phyloP scores from a whole-genome alignment of 1,140 invertebrate species.

The Drosophila bipectinata region DNA sequence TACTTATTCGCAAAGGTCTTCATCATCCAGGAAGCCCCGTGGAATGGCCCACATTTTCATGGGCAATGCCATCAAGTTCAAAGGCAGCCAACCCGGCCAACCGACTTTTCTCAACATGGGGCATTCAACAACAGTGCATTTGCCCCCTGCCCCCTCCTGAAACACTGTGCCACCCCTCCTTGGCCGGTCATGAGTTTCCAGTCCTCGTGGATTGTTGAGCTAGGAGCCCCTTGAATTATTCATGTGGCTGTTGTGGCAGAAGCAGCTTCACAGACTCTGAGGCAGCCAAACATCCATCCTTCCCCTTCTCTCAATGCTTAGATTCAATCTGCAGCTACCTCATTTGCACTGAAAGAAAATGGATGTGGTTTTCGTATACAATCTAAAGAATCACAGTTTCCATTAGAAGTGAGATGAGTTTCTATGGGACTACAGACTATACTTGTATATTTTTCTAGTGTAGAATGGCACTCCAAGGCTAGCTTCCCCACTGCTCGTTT shows the following conservation, averaged over 20 bases:
- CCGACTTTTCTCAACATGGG: slow-evolving; percentile 27
- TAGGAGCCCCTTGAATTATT: slow-evolving; percentile 48
- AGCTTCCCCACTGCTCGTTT: slow-evolving; percentile 19
- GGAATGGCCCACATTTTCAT: slow-evolving; percentile 42
- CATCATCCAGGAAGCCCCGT: not conserved
- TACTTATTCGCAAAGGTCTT: not conserved
- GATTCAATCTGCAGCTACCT: not conserved
- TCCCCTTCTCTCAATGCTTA: not conserved
- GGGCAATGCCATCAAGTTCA: slow-evolving; percentile 44
- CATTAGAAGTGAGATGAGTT: no score
- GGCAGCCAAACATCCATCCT: slow-evolving; percentile 5
- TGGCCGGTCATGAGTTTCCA: slow-evolving; percentile 4
- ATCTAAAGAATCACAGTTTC: no score
- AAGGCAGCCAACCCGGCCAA: slow-evolving; percentile 22
- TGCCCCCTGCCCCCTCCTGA: not conserved
- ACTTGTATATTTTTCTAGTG: slow-evolving; percentile 5
- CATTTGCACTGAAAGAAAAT: slow-evolving; percentile 3
- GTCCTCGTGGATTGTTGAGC: slow-evolving; percentile 35
- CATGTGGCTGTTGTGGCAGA: slow-evolving; percentile 50
- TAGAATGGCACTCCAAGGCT: not conserved
- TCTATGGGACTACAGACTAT: no score
- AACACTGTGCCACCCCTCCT: not conserved
- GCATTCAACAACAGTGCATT: slow-evolving; percentile 26
- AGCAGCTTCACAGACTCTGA: slow-evolving; percentile 18
- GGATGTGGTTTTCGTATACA: not conserved